Percentiles rank a stretch among this genome's conserved stretches.
Evolutionary conservation across 2,888 invertebrate genomes (phyloP).

Genomic region (Glomeris marginata): DNA sequence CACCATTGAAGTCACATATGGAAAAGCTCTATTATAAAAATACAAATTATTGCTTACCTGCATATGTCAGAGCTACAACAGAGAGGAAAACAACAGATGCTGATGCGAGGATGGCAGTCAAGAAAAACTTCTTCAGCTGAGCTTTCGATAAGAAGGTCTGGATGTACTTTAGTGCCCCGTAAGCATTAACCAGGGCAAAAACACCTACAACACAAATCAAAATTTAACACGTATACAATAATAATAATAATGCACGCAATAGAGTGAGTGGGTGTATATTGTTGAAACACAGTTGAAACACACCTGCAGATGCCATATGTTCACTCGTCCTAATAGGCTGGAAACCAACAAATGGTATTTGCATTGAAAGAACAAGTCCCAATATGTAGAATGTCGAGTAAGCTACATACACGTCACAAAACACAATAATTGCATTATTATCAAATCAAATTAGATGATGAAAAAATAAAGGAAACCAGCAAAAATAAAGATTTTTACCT

Average conservation of each 20-base stretch:
- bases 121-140: slow-evolving; percentile 75
- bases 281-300: slow-evolving; percentile 12
- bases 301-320: slow-evolving; percentile 96
- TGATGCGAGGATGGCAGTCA: slow-evolving; percentile 56
- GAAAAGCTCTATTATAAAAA: too few species aligned
- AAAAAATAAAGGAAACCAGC: slow-evolving; percentile 3
- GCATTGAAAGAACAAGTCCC: slow-evolving; percentile 92
- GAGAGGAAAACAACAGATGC: slow-evolving; percentile 65
- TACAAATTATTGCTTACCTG: slow-evolving; percentile 45
- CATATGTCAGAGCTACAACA: slow-evolving; percentile 79
- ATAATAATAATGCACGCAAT: too few species aligned
- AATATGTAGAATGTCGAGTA: slow-evolving; percentile 95
- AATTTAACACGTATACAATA: not conserved
- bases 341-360: slow-evolving; percentile 65
- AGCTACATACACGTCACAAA: too few species aligned
- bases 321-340: slow-evolving; percentile 98
- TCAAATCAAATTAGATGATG: not conserved
- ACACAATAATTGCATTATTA: too few species aligned
- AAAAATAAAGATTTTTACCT: slow-evolving; percentile 22
- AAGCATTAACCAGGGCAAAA: slow-evolving; percentile 81
- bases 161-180: slow-evolving; percentile 69
- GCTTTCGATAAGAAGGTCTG: slow-evolving; percentile 73
- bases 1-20: too few species aligned
- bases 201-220: slow-evolving; percentile 48
- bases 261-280: not conserved